Conservation (phyloP, 2,888 invertebrate species). For the Agrochola circellaris region DNA sequence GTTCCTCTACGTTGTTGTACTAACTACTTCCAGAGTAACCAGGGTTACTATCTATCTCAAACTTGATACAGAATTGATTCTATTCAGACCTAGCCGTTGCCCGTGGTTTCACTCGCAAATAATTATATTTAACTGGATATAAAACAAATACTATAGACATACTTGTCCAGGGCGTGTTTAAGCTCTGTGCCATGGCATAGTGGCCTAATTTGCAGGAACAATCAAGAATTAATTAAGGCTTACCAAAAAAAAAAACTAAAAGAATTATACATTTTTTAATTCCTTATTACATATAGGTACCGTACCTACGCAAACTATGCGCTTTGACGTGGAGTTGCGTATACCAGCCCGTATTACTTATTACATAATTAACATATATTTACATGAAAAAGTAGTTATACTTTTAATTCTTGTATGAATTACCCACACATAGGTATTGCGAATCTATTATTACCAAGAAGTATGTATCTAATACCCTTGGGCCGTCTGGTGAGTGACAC, state of each 20-base stretch:
- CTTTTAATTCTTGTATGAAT: too few species aligned
- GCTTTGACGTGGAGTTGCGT: too few species aligned
- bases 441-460: too few species aligned
- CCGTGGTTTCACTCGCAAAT: background rate
- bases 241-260: background rate
- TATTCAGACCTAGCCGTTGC: background rate
- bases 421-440: too few species aligned
- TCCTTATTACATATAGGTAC: too few species aligned
- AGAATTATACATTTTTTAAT: too few species aligned
- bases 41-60: conserved; percentile 22
- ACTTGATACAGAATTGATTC: conserved; percentile 21
- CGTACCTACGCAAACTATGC: too few species aligned
- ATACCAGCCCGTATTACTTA: too few species aligned
- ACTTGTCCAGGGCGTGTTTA: background rate
- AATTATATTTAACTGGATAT: background rate
- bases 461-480: too few species aligned
- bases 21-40: conserved; percentile 23
- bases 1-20: conserved; percentile 18
- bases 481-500: too few species aligned
- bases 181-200: too few species aligned
- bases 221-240: background rate
- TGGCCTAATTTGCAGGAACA: background rate
- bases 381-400: background rate
- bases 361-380: background rate
- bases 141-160: background rate